Evolutionary conservation across 2,888 invertebrate species (phyloP).

Genomic region (Exocentrus adspersus): DNA sequence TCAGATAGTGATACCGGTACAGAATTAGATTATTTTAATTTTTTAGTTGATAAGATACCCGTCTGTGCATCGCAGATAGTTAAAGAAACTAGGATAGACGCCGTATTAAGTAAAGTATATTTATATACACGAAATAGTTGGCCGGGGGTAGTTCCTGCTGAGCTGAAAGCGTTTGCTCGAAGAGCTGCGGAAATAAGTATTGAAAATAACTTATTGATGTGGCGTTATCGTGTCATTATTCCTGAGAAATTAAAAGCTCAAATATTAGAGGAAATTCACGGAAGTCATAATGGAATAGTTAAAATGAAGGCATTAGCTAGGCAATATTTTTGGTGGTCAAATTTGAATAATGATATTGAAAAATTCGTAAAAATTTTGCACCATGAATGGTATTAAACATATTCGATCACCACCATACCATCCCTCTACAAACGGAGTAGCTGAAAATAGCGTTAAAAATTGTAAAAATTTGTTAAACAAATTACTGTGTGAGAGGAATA

Average conservation of each 20-base stretch:
- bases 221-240: constrained; percentile 20
- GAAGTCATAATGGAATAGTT: constrained; percentile 30
- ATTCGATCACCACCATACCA: constrained; percentile 19
- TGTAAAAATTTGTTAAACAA: constrained; percentile 29
- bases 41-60: background rate
- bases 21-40: background rate
- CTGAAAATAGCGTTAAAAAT: constrained; percentile 36
- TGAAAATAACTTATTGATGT: constrained; percentile 10
- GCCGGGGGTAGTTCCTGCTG: background rate
- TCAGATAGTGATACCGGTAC: too few relatives aligned
- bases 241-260: constrained; percentile 7
- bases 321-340: constrained; percentile 44
- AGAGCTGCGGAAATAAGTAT: constrained; percentile 8
- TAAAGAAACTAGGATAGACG: constrained; percentile 4
- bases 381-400: constrained; percentile 41
- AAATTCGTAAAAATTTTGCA: constrained; percentile 41
- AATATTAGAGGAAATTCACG: constrained; percentile 33
- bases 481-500: constrained; percentile 9
- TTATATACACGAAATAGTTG: constrained; percentile 1
- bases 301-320: constrained; percentile 46
- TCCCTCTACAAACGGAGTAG: constrained; percentile 28
- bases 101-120: too few relatives aligned
- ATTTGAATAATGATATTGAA: constrained; percentile 50
- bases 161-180: background rate
- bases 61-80: background rate